Evolutionary conservation across 2,888 invertebrate genomes (phyloP).

Genomic region (Platycheirus albimanus): DNA sequence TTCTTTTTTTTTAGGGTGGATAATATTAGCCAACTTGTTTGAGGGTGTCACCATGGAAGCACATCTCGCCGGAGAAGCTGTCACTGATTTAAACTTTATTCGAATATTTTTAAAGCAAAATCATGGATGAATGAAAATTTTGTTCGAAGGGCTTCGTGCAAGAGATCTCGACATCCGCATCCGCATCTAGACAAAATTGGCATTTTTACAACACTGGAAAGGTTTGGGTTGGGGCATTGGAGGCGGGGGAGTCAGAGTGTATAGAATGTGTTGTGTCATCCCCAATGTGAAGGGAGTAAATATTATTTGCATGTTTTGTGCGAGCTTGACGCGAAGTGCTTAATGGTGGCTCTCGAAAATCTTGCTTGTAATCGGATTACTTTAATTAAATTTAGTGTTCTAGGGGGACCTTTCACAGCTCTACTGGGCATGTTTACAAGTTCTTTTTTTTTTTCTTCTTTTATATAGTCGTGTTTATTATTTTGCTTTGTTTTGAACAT

Average conservation of each 20-base stretch:
- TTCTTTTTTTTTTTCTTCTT: constrained; percentile 10
- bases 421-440: constrained; percentile 32
- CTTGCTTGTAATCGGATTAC: constrained; percentile 73
- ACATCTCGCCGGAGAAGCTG: constrained; percentile 44
- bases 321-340: constrained; percentile 65
- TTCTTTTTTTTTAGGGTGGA: not conserved
- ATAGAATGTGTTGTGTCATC: not conserved
- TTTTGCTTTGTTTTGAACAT: constrained; percentile 15
- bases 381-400: constrained; percentile 71
- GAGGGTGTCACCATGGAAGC: constrained; percentile 70
- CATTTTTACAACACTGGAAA: constrained; percentile 56
- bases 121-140: constrained; percentile 48
- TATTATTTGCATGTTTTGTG: constrained; percentile 64
- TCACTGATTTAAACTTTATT: constrained; percentile 64
- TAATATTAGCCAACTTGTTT: constrained; percentile 56
- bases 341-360: constrained; percentile 70
- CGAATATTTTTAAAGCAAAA: constrained; percentile 38
- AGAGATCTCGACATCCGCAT: not conserved
- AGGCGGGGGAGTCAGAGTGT: not conserved
- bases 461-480: constrained; percentile 20
- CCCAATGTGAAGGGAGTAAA: constrained; percentile 52
- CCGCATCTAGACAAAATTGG: constrained; percentile 53
- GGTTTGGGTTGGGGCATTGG: constrained; percentile 10
- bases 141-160: constrained; percentile 34
- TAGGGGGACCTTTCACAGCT: constrained; percentile 51